Percentiles rank a stretch among this genome's conserved stretches.
Conservation (phyloP, 2,888 invertebrate genomes). For the Megastigmus dorsalis region DNA sequence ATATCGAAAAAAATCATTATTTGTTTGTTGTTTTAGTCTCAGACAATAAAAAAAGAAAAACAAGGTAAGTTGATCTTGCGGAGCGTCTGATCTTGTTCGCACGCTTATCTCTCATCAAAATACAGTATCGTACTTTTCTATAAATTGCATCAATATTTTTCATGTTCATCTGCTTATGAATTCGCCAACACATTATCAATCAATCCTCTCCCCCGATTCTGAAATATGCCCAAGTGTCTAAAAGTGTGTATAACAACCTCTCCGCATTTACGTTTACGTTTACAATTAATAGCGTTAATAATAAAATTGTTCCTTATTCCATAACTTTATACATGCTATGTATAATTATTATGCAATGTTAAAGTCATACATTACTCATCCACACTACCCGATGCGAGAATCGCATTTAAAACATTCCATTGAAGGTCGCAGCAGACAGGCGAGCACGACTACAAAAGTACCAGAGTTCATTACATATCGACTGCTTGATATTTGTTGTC, state of each 20-base stretch:
- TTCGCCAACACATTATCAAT: constrained; percentile 44
- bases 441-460: constrained; percentile 43
- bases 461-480: constrained; percentile 20
- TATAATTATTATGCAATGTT: constrained; percentile 74
- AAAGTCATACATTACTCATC: constrained; percentile 71
- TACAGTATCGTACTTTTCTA: constrained; percentile 43
- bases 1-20: constrained; percentile 47
- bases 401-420: constrained; percentile 58
- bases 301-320: constrained; percentile 68
- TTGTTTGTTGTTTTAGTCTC: constrained; percentile 37
- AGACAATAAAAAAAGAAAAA: constrained; percentile 52
- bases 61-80: constrained; percentile 49
- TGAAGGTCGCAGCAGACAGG: constrained; percentile 35
- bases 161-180: constrained; percentile 41
- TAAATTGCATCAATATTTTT: constrained; percentile 47
- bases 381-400: constrained; percentile 68
- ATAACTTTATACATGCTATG: constrained; percentile 75
- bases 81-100: constrained; percentile 47
- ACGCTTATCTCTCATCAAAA: constrained; percentile 46
- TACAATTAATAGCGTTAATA: constrained; percentile 70
- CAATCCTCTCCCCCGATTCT: constrained; percentile 51
- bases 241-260: constrained; percentile 66
- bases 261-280: constrained; percentile 67
- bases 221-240: constrained; percentile 63
- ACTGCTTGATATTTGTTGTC: constrained; percentile 3